Evolutionary conservation across 2,888 invertebrate species (phyloP).

Genomic region (Nomada lathburiana): DNA sequence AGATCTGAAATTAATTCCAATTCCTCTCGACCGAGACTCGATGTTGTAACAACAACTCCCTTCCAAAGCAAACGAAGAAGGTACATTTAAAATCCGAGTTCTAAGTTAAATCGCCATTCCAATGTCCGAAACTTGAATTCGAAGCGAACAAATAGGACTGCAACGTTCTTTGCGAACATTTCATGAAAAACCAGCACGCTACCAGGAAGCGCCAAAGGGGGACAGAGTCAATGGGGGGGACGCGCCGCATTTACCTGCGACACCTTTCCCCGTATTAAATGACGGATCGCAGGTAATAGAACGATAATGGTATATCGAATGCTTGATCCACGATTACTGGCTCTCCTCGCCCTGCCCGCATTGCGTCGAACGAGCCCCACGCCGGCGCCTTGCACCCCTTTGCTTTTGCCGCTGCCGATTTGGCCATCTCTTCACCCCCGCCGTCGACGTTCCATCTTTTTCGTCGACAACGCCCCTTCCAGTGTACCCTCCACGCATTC

Average conservation of each 20-base stretch:
- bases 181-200: neutral
- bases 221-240: neutral
- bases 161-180: too few relatives aligned
- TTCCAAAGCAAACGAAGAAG: too few relatives aligned
- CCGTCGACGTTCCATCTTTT: conserved; percentile 14
- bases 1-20: too few relatives aligned
- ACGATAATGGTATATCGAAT: conserved; percentile 9
- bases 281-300: neutral
- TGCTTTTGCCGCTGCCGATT: conserved; percentile 23
- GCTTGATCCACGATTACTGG: conserved; percentile 7
- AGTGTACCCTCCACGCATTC: neutral
- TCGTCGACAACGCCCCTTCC: conserved; percentile 42
- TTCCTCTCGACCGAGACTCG: too few relatives aligned
- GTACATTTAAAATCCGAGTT: too few relatives aligned
- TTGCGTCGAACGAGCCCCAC: conserved; percentile 63
- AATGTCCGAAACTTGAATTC: too few relatives aligned
- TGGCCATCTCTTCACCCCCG: conserved; percentile 22
- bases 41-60: too few relatives aligned
- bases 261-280: neutral
- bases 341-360: conserved; percentile 57
- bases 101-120: too few relatives aligned
- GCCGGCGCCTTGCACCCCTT: conserved; percentile 65
- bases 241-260: neutral
- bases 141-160: too few relatives aligned
- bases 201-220: neutral